phyloP scores from a whole-genome alignment of 1,140 invertebrate species.

The Drosophila fuyamai region DNA sequence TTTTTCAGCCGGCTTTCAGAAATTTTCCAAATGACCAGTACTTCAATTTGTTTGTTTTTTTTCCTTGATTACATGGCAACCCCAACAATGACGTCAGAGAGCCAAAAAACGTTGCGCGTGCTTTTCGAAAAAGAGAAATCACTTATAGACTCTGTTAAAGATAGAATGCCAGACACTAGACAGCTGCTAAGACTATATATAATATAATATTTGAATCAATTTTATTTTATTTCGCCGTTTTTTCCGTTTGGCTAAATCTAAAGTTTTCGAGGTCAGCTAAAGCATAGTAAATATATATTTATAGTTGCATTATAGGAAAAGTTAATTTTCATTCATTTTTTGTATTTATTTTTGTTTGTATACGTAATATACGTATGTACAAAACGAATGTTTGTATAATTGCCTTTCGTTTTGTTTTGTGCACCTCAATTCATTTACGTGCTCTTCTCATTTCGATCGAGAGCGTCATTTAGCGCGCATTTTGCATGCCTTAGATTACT shows the following conservation, averaged over 20 bases:
- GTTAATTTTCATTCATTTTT: slow-evolving; percentile 50
- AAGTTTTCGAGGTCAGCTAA: slow-evolving; percentile 43
- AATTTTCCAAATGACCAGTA: slow-evolving; percentile 7
- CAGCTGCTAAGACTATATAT: slow-evolving; percentile 46
- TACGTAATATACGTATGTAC: slow-evolving; percentile 7
- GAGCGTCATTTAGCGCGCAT: slow-evolving; percentile 47
- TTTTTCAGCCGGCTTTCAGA: background rate
- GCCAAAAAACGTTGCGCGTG: slow-evolving; percentile 32
- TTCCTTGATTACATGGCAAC: slow-evolving; percentile 47
- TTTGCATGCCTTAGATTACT: slow-evolving; percentile 66
- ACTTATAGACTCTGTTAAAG: slow-evolving; percentile 48
- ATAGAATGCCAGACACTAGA: slow-evolving; percentile 54
- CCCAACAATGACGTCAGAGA: slow-evolving; percentile 45
- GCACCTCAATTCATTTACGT: slow-evolving; percentile 70
- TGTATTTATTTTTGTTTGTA: slow-evolving; percentile 30
- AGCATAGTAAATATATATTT: slow-evolving; percentile 43
- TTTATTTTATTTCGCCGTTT: slow-evolving; percentile 31
- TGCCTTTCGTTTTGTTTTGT: slow-evolving; percentile 38
- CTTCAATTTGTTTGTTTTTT: slow-evolving; percentile 14
- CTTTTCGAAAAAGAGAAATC: slow-evolving; percentile 11
- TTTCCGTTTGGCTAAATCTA: slow-evolving; percentile 15
- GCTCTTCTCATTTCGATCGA: slow-evolving; percentile 54
- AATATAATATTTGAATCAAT: slow-evolving; percentile 23
- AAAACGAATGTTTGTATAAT: slow-evolving; percentile 31
- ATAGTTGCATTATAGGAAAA: slow-evolving; percentile 9